Evolutionary conservation across 2,888 invertebrate genomes (phyloP).

Genomic region (Tortrix viridana): DNA sequence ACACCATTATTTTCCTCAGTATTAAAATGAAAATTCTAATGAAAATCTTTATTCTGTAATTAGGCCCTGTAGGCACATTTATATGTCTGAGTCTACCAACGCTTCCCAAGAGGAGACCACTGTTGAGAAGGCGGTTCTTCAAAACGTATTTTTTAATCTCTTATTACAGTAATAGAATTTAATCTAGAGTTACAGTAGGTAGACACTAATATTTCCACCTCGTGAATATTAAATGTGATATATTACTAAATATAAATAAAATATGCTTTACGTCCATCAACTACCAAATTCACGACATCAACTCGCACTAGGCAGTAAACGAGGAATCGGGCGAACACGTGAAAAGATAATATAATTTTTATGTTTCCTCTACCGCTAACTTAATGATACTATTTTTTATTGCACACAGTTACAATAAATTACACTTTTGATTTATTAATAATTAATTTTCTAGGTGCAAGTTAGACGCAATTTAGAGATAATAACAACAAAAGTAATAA

Average conservation of each 20-base stretch:
- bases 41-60: too few relatives aligned
- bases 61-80: too few relatives aligned
- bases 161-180: too few relatives aligned
- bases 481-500: constrained; percentile 12
- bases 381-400: constrained; percentile 68
- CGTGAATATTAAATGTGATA: background rate
- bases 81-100: too few relatives aligned
- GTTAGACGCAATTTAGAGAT: constrained; percentile 20
- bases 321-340: constrained; percentile 66
- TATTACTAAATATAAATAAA: constrained; percentile 1
- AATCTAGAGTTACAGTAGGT: too few relatives aligned
- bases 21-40: too few relatives aligned
- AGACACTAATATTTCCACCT: too few relatives aligned
- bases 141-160: too few relatives aligned
- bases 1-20: too few relatives aligned
- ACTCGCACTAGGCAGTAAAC: constrained; percentile 56
- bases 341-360: constrained; percentile 77
- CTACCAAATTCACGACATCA: constrained; percentile 58
- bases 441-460: constrained; percentile 35
- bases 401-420: constrained; percentile 71
- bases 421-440: constrained; percentile 71
- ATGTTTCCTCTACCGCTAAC: constrained; percentile 69
- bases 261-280: constrained; percentile 39
- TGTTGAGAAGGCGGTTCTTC: too few relatives aligned
- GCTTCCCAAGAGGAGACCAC: too few relatives aligned